These are phyloP conservation scores for Drosophila bipectinata DNA, from an alignment of 1,140 invertebrate genomes.

Conservation along the genomic window DNA sequence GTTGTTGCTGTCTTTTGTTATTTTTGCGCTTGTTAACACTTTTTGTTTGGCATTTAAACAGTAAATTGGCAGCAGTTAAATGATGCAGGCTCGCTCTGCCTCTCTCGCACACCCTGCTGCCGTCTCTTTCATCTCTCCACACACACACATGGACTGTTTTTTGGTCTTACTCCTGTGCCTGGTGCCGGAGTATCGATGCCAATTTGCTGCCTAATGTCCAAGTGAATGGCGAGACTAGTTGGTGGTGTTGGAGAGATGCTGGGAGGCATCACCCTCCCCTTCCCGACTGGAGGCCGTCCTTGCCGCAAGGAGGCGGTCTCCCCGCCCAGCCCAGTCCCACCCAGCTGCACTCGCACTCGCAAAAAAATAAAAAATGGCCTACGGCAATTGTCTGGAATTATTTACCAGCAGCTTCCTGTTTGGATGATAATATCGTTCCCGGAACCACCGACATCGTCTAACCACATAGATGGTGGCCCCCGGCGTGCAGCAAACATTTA, in stretches of 20 bases:
- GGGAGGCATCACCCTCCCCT: not conserved
- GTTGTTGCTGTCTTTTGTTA: slow-evolving; percentile 74
- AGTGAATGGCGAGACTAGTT: slow-evolving; percentile 57
- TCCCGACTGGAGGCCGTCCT: not conserved
- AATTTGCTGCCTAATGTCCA: slow-evolving; percentile 81
- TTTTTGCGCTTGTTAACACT: slow-evolving; percentile 83
- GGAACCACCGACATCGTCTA: not conserved
- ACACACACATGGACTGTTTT: not conserved
- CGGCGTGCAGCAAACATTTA: slow-evolving; percentile 1
- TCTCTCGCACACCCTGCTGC: slow-evolving; percentile 22
- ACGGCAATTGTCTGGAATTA: slow-evolving; percentile 42
- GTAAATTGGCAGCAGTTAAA: slow-evolving; percentile 84
- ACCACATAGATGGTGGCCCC: too few species aligned
- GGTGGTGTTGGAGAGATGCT: not conserved
- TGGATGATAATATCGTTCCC: slow-evolving; percentile 12
- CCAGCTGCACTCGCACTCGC: too few species aligned
- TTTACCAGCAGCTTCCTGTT: slow-evolving; percentile 37
- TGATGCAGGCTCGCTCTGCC: slow-evolving; percentile 54
- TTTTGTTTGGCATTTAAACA: slow-evolving; percentile 84
- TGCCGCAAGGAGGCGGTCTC: slow-evolving; percentile 6
- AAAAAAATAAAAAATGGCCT: slow-evolving; percentile 10
- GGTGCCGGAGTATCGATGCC: slow-evolving; percentile 66
- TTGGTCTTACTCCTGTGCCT: not conserved
- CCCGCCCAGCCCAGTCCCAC: slow-evolving; percentile 12
- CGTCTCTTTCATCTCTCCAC: slow-evolving; percentile 4